A percentile compares a stretch with the other conserved stretches of the same genome.
phyloP scores from a whole-genome alignment of 2,888 invertebrate species.

The Pandemis heparana region DNA sequence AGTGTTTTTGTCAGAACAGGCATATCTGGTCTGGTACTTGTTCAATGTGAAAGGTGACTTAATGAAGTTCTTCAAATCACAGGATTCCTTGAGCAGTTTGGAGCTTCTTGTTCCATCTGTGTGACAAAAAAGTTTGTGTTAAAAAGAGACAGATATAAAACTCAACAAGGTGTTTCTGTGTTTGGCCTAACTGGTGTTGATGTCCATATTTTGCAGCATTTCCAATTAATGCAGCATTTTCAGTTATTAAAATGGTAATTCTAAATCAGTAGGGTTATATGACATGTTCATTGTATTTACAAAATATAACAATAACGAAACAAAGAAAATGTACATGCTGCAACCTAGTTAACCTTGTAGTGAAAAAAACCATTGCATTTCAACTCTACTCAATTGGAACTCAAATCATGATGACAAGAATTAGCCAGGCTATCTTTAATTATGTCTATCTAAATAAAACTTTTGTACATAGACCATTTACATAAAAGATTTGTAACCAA shows the following conservation, averaged over 20 bases:
- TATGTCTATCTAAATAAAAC: neutral
- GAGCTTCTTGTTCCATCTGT: slow-evolving; percentile 71
- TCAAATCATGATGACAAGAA: neutral
- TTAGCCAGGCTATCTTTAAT: neutral
- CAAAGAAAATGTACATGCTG: slow-evolving; percentile 16
- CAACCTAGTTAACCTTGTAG: slow-evolving; percentile 4
- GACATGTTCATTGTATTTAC: slow-evolving; percentile 9
- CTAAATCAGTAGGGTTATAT: neutral
- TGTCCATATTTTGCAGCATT: too few species aligned
- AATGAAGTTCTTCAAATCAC: slow-evolving; percentile 77
- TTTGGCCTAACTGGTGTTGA: too few species aligned
- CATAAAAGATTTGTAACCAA: neutral
- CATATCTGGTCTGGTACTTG: slow-evolving; percentile 74
- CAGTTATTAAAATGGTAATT: too few species aligned
- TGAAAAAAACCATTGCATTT: neutral
- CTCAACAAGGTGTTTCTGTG: too few species aligned
- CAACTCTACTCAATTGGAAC: neutral
- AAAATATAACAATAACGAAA: slow-evolving; percentile 27
- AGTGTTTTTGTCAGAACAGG: slow-evolving; percentile 66
- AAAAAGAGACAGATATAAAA: neutral
- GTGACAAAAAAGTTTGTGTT: slow-evolving; percentile 39
- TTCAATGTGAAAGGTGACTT: slow-evolving; percentile 81
- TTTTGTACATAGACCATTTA: neutral
- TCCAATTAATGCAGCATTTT: too few species aligned
- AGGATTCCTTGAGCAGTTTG: slow-evolving; percentile 66